A percentile compares a stretch with the other conserved stretches of the same genome.
These are phyloP conservation scores for Myzus persicae DNA, from an alignment of 1,140 invertebrate species.

Conservation along the genomic window DNA sequence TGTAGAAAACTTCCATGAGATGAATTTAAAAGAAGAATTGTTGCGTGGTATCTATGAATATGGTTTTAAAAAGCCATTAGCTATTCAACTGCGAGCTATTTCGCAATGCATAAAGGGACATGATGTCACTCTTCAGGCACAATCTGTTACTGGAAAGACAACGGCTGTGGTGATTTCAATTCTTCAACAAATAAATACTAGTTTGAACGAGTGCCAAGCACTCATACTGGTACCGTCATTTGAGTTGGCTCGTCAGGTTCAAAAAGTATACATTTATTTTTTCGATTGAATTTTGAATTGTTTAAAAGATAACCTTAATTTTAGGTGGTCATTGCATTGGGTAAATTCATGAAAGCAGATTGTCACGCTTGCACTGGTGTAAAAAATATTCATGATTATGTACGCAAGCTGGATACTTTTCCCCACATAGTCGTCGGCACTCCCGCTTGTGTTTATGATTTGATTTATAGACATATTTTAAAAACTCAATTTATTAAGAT, in stretches of 20 bases:
- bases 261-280: no score
- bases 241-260: no score
- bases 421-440: constrained; percentile 99
- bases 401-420: no score
- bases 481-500: constrained; percentile 87
- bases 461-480: constrained; percentile 93
- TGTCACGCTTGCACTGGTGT: constrained; percentile 99
- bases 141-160: constrained; percentile 97
- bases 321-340: constrained; percentile 95
- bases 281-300: no score
- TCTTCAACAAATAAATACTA: no score
- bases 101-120: constrained; percentile 94
- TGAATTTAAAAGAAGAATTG: constrained; percentile 94
- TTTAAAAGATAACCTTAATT: no score
- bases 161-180: no score
- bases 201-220: no score
- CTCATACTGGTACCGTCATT: no score
- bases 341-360: constrained; percentile 91
- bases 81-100: constrained; percentile 99
- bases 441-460: constrained; percentile 96
- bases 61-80: constrained; percentile 99
- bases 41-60: constrained; percentile 98
- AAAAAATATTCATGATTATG: constrained; percentile 96
- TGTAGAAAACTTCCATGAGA: constrained; percentile 98
- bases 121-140: constrained; percentile 99